These are phyloP conservation scores for Eospalax fontanierii DNA, from an alignment of 2,797 vertebrate species.

Conservation along the genomic window DNA sequence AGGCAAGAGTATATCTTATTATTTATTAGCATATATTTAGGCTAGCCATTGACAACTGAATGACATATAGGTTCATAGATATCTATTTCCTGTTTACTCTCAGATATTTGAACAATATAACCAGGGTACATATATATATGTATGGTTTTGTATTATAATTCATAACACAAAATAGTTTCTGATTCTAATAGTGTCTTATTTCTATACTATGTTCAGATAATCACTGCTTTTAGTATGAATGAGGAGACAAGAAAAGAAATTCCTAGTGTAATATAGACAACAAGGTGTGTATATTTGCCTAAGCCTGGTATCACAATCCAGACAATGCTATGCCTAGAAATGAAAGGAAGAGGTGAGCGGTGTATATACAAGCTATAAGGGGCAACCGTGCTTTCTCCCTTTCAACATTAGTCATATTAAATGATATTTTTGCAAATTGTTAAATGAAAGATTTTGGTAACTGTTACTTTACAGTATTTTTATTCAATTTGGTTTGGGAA, in stretches of 20 bases:
- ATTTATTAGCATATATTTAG: no score
- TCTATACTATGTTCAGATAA: not conserved
- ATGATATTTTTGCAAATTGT: not conserved
- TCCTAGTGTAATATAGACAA: not conserved
- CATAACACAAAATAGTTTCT: not conserved
- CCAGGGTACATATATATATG: no score
- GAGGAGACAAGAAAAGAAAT: not conserved
- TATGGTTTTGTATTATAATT: not conserved
- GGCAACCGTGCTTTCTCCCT: not conserved
- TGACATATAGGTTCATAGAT: no score
- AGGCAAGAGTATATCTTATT: no score
- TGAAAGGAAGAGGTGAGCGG: not conserved
- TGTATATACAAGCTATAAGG: not conserved
- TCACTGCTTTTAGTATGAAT: not conserved
- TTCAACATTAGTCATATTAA: not conserved
- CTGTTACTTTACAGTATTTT: not conserved
- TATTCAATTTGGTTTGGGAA: not conserved
- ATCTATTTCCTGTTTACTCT: no score
- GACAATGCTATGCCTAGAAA: not conserved
- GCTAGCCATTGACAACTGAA: no score
- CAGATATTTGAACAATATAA: no score
- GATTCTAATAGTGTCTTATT: slow-evolving; percentile 39
- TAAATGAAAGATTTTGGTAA: not conserved
- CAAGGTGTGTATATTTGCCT: not conserved
- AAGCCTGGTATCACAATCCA: not conserved